A percentile compares a stretch with the other conserved stretches of the same genome.
phyloP scores from a whole-genome alignment of 2,797 vertebrate genomes.

The Decapterus maruadsi region DNA sequence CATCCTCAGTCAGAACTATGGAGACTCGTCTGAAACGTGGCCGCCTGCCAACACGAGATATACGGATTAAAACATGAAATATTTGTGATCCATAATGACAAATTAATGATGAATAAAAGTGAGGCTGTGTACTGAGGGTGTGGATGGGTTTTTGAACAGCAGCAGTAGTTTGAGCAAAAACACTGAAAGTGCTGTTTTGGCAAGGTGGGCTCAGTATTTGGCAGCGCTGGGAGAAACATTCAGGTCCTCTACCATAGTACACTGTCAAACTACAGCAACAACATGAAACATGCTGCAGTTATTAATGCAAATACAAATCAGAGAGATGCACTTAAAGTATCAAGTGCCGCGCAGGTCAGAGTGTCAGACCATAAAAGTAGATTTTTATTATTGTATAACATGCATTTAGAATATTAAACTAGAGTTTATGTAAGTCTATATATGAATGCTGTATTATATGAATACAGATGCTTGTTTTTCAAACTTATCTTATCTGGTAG shows the following conservation, averaged over 20 bases:
- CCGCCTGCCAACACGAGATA: slow-evolving; percentile 59
- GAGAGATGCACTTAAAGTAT: not conserved
- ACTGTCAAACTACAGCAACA: not conserved
- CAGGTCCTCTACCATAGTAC: not conserved
- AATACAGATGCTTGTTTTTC: no score
- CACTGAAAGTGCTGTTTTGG: not conserved
- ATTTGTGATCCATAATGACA: slow-evolving; percentile 38
- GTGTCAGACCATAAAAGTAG: not conserved
- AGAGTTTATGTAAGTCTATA: no score
- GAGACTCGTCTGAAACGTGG: slow-evolving; percentile 63
- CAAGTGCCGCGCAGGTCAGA: not conserved
- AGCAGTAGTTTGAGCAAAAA: slow-evolving; percentile 9
- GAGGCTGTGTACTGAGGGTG: slow-evolving; percentile 1
- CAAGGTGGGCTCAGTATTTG: not conserved
- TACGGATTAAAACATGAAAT: slow-evolving; percentile 35
- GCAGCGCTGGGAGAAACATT: not conserved
- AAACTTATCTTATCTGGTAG: no score
- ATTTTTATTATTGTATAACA: not conserved
- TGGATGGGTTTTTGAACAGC: slow-evolving; percentile 9
- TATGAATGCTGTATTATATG: no score
- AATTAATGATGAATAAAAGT: slow-evolving; percentile 37
- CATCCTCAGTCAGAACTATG: slow-evolving; percentile 65
- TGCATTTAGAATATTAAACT: not conserved
- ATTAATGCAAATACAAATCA: not conserved
- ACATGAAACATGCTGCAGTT: not conserved